These are phyloP conservation scores for Numenius arquata DNA, from an alignment of 2,113 vertebrate species.

Conservation along the genomic window DNA sequence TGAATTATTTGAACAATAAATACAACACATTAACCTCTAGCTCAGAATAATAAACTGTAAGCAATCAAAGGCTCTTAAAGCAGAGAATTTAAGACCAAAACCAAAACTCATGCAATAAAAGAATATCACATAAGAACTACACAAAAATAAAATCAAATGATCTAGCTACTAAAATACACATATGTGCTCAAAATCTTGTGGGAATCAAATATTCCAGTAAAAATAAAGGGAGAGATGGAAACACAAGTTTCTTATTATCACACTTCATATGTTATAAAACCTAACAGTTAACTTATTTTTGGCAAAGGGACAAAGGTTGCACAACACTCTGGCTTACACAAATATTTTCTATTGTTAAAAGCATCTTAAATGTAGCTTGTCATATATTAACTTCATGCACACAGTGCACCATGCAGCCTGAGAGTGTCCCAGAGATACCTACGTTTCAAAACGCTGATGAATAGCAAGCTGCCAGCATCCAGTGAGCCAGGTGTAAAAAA, in stretches of 20 bases:
- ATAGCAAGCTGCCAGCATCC: slow-evolving; percentile 17
- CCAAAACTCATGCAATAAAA: slow-evolving; percentile 54
- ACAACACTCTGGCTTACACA: slow-evolving; percentile 73
- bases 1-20: slow-evolving; percentile 25
- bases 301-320: slow-evolving; percentile 78
- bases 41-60: slow-evolving; percentile 24
- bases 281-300: slow-evolving; percentile 82
- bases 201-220: slow-evolving; percentile 78
- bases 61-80: slow-evolving; percentile 35
- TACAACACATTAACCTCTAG: slow-evolving; percentile 14
- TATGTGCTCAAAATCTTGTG: slow-evolving; percentile 68
- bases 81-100: slow-evolving; percentile 52
- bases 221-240: slow-evolving; percentile 78
- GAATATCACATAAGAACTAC: slow-evolving; percentile 52
- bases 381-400: slow-evolving; percentile 54
- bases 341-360: slow-evolving; percentile 77
- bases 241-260: slow-evolving; percentile 89
- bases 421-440: slow-evolving; percentile 36
- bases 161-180: slow-evolving; percentile 77
- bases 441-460: slow-evolving; percentile 37
- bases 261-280: slow-evolving; percentile 84
- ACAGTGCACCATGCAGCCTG: neutral
- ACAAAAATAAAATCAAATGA: slow-evolving; percentile 70
- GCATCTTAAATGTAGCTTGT: slow-evolving; percentile 72
- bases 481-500: slow-evolving; percentile 58